These are phyloP conservation scores for Calcarius lapponicus DNA, from an alignment of 2,797 vertebrate genomes.

Conservation along the genomic window DNA sequence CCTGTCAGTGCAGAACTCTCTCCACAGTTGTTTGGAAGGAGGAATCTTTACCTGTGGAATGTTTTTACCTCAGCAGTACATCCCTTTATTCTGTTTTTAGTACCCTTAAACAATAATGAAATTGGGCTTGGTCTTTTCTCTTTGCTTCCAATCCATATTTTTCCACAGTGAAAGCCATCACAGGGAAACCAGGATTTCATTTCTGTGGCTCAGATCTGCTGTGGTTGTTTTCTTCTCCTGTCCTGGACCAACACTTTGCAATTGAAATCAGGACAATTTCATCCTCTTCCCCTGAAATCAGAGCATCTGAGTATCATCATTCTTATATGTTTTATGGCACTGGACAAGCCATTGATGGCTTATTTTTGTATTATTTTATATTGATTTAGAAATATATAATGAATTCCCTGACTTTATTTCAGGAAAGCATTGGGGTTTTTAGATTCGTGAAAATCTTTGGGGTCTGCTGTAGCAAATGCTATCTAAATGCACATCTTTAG, in stretches of 20 bases:
- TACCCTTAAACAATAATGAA: not conserved
- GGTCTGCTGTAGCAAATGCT: not conserved
- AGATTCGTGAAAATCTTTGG: not conserved
- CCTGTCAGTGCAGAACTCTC: not conserved
- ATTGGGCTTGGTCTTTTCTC: not conserved
- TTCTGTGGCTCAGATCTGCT: not conserved
- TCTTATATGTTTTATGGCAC: not conserved
- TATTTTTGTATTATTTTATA: not conserved
- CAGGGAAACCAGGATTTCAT: not conserved
- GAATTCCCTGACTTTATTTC: not conserved
- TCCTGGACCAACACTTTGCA: not conserved
- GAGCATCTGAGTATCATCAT: not conserved
- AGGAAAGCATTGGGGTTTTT: fast-evolving
- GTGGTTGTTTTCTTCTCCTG: not conserved
- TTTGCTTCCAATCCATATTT: not conserved
- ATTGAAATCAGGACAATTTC: not conserved
- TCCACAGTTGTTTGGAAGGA: not conserved
- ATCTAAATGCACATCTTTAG: not conserved
- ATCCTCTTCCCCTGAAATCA: not conserved
- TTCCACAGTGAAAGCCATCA: not conserved
- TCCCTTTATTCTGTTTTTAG: not conserved
- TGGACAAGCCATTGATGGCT: not conserved
- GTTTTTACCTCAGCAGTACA: not conserved
- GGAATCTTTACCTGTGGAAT: not conserved
- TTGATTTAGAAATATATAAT: not conserved